A percentile compares a stretch with the other conserved stretches of the same genome.
These are phyloP conservation scores for Spheniscus mendiculus DNA, from an alignment of 2,113 vertebrate genomes.

Conservation along the genomic window DNA sequence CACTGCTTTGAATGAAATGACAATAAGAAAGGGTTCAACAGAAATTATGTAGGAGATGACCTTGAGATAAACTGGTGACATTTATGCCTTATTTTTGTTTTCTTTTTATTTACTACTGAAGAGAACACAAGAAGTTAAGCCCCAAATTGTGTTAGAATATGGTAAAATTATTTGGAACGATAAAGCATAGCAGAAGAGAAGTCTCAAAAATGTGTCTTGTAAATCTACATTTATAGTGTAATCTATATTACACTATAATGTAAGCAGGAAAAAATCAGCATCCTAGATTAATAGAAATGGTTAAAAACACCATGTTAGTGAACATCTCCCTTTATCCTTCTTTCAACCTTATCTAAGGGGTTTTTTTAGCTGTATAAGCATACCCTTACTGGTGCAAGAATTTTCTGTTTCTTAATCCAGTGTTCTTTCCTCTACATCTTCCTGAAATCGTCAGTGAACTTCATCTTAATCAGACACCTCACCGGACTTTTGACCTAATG, in stretches of 20 bases:
- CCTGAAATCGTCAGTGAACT: neutral
- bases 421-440: neutral
- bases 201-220: neutral
- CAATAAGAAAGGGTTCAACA: neutral
- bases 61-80: neutral
- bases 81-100: neutral
- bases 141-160: neutral
- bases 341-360: neutral
- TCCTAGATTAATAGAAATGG: neutral
- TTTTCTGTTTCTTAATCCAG: neutral
- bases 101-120: neutral
- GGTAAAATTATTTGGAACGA: neutral
- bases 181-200: neutral
- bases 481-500: neutral
- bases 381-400: neutral
- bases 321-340: neutral
- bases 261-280: accelerated
- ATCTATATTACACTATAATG: neutral
- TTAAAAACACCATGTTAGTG: neutral
- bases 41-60: slow-evolving; percentile 3
- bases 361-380: neutral
- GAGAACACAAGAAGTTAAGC: neutral
- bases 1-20: neutral
- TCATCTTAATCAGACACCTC: neutral
- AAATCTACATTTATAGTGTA: neutral